Conservation (phyloP, 2,888 invertebrate species). For the Amorpha juglandis region DNA sequence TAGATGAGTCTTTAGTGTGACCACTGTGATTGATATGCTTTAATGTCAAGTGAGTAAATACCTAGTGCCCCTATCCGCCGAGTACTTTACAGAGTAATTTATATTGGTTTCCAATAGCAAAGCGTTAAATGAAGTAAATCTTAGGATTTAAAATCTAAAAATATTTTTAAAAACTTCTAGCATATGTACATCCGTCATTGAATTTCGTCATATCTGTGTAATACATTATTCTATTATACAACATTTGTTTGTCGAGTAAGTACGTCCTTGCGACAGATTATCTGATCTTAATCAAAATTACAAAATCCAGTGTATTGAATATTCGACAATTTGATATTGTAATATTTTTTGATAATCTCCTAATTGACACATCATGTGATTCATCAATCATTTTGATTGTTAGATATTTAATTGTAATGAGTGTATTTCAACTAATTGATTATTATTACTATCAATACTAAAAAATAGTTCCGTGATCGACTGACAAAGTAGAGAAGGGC, state of each 20-base stretch:
- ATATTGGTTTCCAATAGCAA: no score
- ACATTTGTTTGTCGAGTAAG: background rate
- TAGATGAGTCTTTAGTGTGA: no score
- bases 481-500: background rate
- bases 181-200: no score
- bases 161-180: no score
- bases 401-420: background rate
- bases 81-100: no score
- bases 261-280: background rate
- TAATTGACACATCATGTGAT: background rate
- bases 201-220: no score
- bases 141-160: no score
- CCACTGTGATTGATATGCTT: no score
- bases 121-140: no score
- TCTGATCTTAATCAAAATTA: slow-evolving; percentile 33
- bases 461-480: background rate
- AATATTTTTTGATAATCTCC: background rate
- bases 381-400: slow-evolving; percentile 9
- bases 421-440: background rate
- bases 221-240: no score
- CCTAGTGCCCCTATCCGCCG: no score
- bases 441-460: background rate
- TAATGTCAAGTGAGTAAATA: no score
- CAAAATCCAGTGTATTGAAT: background rate
- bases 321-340: background rate